Percentiles rank a stretch among this genome's conserved stretches.
These are phyloP conservation scores for Coelinius sp. DNA, from an alignment of 2,888 invertebrate genomes.

Conservation along the genomic window DNA sequence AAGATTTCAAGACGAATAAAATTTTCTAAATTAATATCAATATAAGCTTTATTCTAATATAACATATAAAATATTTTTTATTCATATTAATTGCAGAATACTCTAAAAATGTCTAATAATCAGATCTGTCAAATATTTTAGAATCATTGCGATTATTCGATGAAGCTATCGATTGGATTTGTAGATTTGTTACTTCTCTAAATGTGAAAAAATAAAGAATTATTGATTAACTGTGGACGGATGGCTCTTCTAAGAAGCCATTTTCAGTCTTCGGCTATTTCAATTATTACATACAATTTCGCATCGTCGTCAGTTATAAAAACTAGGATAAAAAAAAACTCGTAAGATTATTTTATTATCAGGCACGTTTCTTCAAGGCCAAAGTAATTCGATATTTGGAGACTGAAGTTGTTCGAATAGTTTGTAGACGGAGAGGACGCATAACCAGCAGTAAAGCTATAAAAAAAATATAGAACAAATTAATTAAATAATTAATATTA, in stretches of 20 bases:
- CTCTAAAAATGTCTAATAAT: background rate
- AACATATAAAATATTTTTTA: background rate
- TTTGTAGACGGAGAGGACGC: conserved; percentile 88
- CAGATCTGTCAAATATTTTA: background rate
- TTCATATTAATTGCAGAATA: background rate
- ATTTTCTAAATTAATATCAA: background rate
- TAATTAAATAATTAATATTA: background rate
- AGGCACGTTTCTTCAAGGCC: conserved; percentile 71
- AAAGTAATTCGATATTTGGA: conserved; percentile 87
- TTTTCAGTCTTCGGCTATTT: conserved; percentile 61
- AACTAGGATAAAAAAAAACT: conserved; percentile 7
- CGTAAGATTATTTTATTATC: background rate
- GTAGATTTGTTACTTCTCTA: background rate
- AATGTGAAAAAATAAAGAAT: background rate
- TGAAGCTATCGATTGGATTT: background rate
- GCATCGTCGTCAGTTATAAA: background rate
- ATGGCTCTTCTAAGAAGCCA: conserved; percentile 49
- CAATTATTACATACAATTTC: conserved; percentile 14
- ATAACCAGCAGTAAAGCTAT: conserved; percentile 89
- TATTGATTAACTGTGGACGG: conserved; percentile 61
- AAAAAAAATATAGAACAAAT: conserved; percentile 62
- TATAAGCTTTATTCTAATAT: background rate
- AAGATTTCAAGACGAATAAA: background rate
- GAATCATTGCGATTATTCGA: background rate
- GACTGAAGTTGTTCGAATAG: conserved; percentile 85